phyloP scores from a whole-genome alignment of 2,113 vertebrate species.

The Willisornis vidua region DNA sequence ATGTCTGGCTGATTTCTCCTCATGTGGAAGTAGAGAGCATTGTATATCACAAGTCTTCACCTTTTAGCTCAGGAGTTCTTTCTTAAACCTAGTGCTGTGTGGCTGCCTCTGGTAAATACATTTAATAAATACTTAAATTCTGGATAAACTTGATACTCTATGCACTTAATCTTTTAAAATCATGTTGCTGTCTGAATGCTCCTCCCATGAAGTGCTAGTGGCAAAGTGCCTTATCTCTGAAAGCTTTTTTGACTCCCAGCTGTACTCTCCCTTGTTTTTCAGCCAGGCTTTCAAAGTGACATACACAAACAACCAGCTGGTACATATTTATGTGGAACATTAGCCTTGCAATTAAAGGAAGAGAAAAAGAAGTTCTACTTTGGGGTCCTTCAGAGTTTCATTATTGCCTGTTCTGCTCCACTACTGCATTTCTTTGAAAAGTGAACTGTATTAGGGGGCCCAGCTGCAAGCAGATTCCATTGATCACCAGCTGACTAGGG shows the following conservation, averaged over 20 bases:
- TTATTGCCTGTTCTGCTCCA: conserved; percentile 20
- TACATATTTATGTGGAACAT: conserved; percentile 52
- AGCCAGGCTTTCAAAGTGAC: conserved; percentile 42
- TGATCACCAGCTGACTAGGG: conserved; percentile 4
- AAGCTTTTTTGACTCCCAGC: conserved; percentile 60
- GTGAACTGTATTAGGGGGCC: background rate
- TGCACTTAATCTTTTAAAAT: conserved; percentile 32
- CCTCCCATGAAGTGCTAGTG: background rate
- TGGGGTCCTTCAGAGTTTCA: conserved; percentile 10
- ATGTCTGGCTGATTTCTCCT: background rate
- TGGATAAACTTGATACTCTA: background rate
- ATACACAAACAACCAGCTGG: conserved; percentile 59
- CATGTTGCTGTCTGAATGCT: background rate
- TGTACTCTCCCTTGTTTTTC: conserved; percentile 49
- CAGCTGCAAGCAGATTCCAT: conserved; percentile 20
- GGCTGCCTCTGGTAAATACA: background rate
- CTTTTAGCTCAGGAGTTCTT: background rate
- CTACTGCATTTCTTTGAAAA: background rate
- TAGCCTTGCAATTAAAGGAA: conserved; percentile 53
- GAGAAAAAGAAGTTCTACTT: conserved; percentile 30
- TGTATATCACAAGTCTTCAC: background rate
- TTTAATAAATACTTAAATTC: conserved; percentile 49
- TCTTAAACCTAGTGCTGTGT: background rate
- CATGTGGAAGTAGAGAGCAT: background rate
- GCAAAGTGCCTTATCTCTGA: conserved; percentile 37